Evolutionary conservation across 2,888 invertebrate species (phyloP), one percentile per base, ranked within the genome.

Genomic region (Cryptocephalus moraei): DNA sequence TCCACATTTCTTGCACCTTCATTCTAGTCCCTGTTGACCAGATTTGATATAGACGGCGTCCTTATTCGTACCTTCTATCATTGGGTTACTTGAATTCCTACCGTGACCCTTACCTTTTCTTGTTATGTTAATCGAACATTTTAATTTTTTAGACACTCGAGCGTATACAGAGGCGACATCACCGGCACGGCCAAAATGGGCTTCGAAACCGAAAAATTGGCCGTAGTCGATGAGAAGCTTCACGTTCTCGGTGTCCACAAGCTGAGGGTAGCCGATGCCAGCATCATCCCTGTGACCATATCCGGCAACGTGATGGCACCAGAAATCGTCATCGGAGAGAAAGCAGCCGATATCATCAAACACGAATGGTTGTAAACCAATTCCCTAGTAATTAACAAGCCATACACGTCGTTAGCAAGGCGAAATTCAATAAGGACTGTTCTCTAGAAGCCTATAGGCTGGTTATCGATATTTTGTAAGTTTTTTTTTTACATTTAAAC

Each of bases 101-200:
- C 31, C 9, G 13, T 39, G 40, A n/a, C 10, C 4, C 6, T 13
- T 3, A 8, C 3, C 12, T 40, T 40, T 11, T 11, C 2, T 40
- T 13, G 4, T 4, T 6, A 13, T 11, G 11, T 41, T 11, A 9
- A 14, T 22, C 14, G 6, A 14, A 13, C 12, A 22, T 14, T 43
- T 6, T 39, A 39, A 32, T 12, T 33, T 49, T 45, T 44, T 32
- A 51, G 58, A 33, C 57, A 63, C 45, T 40, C 61, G 22, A 48
- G 62, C 12, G 50, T 54, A 6, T 59, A 60, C 8, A 46, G 60
- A 39, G 60, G 65, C 22, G 64, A 68, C 50, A 58, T 65, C 22
- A 64, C 56, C 11, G 80, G 80, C 6, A 84, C 84, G 1, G 81
- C 81, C 53, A 82, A 81, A 58, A 86, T 86, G 86, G 86, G 85